Evolutionary conservation across 2,797 vertebrate species (phyloP).

Genomic region (Pelodytes ibericus): DNA sequence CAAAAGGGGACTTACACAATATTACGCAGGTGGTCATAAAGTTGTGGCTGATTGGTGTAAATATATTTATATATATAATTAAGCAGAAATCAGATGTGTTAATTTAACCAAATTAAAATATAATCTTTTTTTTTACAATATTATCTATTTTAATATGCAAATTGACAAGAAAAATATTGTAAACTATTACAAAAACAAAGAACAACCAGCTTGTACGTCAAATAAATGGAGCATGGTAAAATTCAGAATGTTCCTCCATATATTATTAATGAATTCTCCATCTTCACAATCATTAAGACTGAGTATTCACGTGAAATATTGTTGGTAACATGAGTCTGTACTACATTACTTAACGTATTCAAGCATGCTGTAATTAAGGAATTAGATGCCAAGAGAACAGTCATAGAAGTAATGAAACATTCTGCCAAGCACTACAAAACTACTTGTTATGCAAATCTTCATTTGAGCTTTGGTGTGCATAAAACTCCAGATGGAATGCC

Average conservation of each 20-base stretch:
- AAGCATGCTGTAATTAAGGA: slow-evolving; percentile 18
- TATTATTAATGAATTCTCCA: not conserved
- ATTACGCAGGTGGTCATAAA: too few species aligned
- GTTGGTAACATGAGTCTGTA: not conserved
- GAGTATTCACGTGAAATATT: slow-evolving; percentile 1
- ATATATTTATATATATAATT: too few species aligned
- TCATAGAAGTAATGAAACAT: not conserved
- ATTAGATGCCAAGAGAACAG: slow-evolving; percentile 19
- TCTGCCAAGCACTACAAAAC: slow-evolving; percentile 13
- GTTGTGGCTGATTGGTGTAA: too few species aligned
- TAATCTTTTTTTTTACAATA: too few species aligned
- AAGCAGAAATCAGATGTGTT: too few species aligned
- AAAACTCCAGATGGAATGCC: slow-evolving; percentile 10
- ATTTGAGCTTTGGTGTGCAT: not conserved
- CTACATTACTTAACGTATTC: slow-evolving; percentile 12
- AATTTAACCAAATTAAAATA: too few species aligned
- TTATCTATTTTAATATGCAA: too few species aligned
- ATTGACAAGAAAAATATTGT: too few species aligned
- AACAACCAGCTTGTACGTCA: not conserved
- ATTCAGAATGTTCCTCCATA: not conserved
- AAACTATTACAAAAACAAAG: too few species aligned
- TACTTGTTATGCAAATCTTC: slow-evolving; percentile 4
- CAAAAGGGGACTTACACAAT: too few species aligned
- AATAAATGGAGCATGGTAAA: not conserved
- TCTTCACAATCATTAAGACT: slow-evolving; percentile 1